A percentile compares a stretch with the other conserved stretches of the same genome.
Conservation (phyloP, 2,113 vertebrate genomes). For the Syngnathoides biaculeatus region DNA sequence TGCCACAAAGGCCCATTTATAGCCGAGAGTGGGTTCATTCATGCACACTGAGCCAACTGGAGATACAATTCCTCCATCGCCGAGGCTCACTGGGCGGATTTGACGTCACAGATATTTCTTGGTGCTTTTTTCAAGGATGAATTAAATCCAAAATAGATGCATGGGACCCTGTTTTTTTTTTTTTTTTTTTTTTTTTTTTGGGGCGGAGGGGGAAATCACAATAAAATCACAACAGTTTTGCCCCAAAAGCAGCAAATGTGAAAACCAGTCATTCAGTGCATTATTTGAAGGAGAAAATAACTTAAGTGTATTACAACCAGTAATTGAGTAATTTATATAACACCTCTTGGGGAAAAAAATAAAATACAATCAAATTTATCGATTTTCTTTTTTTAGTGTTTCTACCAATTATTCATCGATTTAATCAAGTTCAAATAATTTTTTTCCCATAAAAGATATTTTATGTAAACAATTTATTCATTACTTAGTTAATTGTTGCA, state of each 20-base stretch:
- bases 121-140: constrained; percentile 20
- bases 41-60: constrained; percentile 66
- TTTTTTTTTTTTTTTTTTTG: too few species aligned
- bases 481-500: too few species aligned
- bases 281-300: not conserved
- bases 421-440: not conserved
- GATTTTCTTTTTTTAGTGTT: not conserved
- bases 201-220: not conserved
- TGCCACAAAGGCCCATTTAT: constrained; percentile 72
- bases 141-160: constrained; percentile 59
- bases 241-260: not conserved
- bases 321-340: not conserved
- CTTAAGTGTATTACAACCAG: not conserved
- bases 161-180: constrained; percentile 51
- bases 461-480: too few species aligned
- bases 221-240: not conserved
- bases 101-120: constrained; percentile 60
- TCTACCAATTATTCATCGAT: not conserved
- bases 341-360: too few species aligned
- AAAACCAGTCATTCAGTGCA: not conserved
- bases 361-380: too few species aligned
- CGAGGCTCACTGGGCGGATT: constrained; percentile 61
- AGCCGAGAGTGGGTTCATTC: constrained; percentile 69
- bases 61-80: constrained; percentile 73
- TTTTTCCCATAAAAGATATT: too few species aligned